phyloP scores from a whole-genome alignment of 2,888 invertebrate species.

The Malthinus flaveolus region DNA sequence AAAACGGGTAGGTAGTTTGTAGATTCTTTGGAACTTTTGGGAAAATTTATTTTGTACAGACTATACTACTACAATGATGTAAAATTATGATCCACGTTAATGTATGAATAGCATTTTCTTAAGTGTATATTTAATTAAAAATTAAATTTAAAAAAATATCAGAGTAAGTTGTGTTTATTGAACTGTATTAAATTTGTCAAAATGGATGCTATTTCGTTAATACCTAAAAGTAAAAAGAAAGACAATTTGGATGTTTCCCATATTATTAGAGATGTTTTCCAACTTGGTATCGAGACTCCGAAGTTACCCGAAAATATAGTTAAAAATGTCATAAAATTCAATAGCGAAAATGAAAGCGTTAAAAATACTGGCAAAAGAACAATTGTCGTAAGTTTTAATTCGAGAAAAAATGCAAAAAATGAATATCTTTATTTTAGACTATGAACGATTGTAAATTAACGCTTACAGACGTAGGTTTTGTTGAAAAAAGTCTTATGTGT shows the following conservation, averaged over 20 bases:
- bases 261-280: conserved; percentile 44
- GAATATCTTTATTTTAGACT: conserved; percentile 22
- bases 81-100: too few species aligned
- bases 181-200: conserved; percentile 3
- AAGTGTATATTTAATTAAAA: too few species aligned
- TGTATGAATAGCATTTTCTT: too few species aligned
- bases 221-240: conserved; percentile 37
- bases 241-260: conserved; percentile 41
- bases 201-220: conserved; percentile 45
- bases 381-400: conserved; percentile 8
- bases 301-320: conserved; percentile 41
- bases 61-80: too few species aligned
- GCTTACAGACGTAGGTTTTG: conserved; percentile 34
- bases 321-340: conserved; percentile 40
- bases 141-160: neutral
- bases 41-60: too few species aligned
- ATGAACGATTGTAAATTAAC: conserved; percentile 27
- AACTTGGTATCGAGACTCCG: conserved; percentile 39
- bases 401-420: neutral
- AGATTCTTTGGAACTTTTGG: too few species aligned
- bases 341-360: conserved; percentile 22
- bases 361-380: neutral
- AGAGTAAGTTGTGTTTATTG: neutral
- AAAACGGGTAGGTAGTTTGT: too few species aligned
- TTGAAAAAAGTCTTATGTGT: conserved; percentile 42